phyloP scores from a whole-genome alignment of 2,888 invertebrate genomes.

The Agonopterix heracliana region DNA sequence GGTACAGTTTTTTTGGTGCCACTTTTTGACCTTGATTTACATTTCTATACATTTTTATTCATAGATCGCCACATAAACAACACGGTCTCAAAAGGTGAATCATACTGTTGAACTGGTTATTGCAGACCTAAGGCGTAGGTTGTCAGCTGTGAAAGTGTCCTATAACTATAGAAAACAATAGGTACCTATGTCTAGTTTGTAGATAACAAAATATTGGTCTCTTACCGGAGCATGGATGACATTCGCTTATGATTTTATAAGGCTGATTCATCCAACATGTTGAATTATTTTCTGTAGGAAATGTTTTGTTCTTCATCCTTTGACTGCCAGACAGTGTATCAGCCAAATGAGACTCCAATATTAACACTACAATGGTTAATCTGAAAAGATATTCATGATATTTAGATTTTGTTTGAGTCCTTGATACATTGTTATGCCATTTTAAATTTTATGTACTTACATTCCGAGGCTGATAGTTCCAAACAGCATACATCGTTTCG shows the following conservation, averaged over 20 bases:
- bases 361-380: slow-evolving; percentile 86
- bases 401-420: not conserved
- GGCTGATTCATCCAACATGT: slow-evolving; percentile 86
- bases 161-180: too few relatives aligned
- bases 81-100: too few relatives aligned
- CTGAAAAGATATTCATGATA: slow-evolving; percentile 60
- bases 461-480: slow-evolving; percentile 85
- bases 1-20: too few relatives aligned
- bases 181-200: too few relatives aligned
- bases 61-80: too few relatives aligned
- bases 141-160: too few relatives aligned
- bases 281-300: slow-evolving; percentile 85
- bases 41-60: too few relatives aligned
- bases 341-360: slow-evolving; percentile 84
- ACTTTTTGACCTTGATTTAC: too few relatives aligned
- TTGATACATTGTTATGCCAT: not conserved
- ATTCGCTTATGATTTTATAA: slow-evolving; percentile 83
- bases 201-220: too few relatives aligned
- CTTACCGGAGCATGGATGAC: slow-evolving; percentile 89
- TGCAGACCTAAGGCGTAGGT: too few relatives aligned
- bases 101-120: too few relatives aligned
- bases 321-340: slow-evolving; percentile 75
- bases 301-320: slow-evolving; percentile 77
- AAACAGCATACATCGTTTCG: slow-evolving; percentile 88
- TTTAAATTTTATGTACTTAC: slow-evolving; percentile 65